Conservation (phyloP, 2,888 invertebrate genomes). For the Spodoptera exigua region DNA sequence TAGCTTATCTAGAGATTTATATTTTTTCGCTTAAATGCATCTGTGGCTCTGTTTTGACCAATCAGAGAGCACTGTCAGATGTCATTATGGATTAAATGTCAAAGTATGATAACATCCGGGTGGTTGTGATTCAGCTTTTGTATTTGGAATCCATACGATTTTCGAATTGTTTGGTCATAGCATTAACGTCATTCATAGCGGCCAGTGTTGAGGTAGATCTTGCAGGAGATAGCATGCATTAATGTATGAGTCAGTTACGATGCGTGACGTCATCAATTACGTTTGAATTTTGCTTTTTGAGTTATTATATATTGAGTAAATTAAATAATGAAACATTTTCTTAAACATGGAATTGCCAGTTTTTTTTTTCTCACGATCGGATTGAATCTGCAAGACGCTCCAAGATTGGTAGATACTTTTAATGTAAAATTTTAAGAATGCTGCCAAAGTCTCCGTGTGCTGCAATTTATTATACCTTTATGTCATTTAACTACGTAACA, state of each 20-base stretch:
- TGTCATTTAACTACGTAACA: not conserved
- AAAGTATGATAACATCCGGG: constrained; percentile 38
- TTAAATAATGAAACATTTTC: constrained; percentile 4
- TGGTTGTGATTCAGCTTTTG: constrained; percentile 33
- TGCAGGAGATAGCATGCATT: constrained; percentile 17
- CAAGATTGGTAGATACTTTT: too few relatives aligned
- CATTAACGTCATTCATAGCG: constrained; percentile 1
- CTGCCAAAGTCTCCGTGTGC: too few relatives aligned
- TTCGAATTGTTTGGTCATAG: constrained; percentile 9
- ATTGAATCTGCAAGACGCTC: too few relatives aligned
- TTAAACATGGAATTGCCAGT: not conserved
- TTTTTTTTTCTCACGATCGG: too few relatives aligned
- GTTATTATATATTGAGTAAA: constrained; percentile 12
- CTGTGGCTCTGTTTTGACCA: constrained; percentile 63
- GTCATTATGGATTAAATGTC: constrained; percentile 63
- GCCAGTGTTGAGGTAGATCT: constrained; percentile 25
- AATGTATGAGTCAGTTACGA: constrained; percentile 22
- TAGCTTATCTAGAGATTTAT: constrained; percentile 59
- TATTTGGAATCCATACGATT: constrained; percentile 22
- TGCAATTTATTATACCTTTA: too few relatives aligned
- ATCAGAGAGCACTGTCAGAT: constrained; percentile 48
- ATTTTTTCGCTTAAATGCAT: constrained; percentile 65
- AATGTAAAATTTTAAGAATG: too few relatives aligned
- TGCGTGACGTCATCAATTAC: constrained; percentile 15
- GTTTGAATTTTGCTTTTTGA: constrained; percentile 1